Percentiles rank a stretch among this genome's conserved stretches.
Conservation (phyloP, 2,797 vertebrate genomes). For the Gymnocypris eckloni region DNA sequence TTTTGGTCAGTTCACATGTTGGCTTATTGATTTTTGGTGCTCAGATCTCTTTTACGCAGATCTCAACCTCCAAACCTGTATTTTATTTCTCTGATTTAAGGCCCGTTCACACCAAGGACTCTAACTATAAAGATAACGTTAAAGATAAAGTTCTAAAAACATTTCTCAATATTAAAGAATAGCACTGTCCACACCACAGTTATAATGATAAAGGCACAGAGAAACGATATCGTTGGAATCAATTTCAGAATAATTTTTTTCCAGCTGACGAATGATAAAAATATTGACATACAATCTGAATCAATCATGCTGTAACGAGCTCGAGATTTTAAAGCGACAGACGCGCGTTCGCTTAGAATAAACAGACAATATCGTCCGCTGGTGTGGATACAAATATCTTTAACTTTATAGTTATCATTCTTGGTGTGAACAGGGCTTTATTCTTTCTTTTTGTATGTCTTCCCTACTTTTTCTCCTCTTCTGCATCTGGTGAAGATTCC, state of each 20-base stretch:
- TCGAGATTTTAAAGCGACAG: background rate
- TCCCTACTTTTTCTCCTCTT: slow-evolving; percentile 4
- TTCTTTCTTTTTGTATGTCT: slow-evolving; percentile 26
- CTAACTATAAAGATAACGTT: background rate
- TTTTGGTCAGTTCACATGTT: background rate
- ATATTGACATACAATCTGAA: background rate
- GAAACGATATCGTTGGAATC: background rate
- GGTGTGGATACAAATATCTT: background rate
- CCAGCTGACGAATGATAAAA: background rate
- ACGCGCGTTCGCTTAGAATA: background rate
- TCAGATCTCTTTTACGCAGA: background rate
- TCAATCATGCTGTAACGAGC: background rate
- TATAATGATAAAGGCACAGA: background rate
- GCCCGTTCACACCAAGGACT: background rate
- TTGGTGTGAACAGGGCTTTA: too few relatives aligned
- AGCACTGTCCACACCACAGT: background rate
- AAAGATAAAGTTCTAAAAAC: background rate
- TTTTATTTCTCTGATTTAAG: slow-evolving; percentile 6
- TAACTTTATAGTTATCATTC: too few relatives aligned
- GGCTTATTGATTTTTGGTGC: slow-evolving; percentile 29
- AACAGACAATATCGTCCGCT: background rate
- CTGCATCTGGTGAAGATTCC: slow-evolving; percentile 60
- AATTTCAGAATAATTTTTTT: background rate
- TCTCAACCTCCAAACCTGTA: slow-evolving; percentile 7
- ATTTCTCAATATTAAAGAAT: too few relatives aligned